Percentiles rank a stretch among this genome's conserved stretches.
Conservation (phyloP, 2,888 invertebrate species). For the Cryptocheilus praepositus region DNA sequence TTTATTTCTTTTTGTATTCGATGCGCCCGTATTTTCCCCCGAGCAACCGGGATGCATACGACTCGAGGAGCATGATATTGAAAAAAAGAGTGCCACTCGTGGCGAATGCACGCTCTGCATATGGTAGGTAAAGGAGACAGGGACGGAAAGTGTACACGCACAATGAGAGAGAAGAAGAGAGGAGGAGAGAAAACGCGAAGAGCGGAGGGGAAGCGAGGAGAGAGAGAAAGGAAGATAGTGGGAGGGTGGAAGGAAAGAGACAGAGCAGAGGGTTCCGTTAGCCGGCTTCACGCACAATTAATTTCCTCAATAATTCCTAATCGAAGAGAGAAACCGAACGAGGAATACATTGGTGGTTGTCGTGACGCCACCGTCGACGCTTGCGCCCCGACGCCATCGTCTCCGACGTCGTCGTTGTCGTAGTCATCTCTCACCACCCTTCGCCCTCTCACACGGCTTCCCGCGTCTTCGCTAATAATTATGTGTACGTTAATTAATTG, state of each 20-base stretch:
- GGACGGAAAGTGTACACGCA: conserved; percentile 2
- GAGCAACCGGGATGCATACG: conserved; percentile 39
- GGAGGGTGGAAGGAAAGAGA: conserved; percentile 16
- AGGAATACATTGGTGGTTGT: no score
- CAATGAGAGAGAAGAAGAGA: neutral
- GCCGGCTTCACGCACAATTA: conserved; percentile 73
- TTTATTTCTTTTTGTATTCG: conserved; percentile 49
- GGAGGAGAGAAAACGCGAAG: conserved; percentile 3
- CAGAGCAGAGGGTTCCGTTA: conserved; percentile 37
- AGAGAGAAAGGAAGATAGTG: conserved; percentile 5
- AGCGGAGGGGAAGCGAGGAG: conserved; percentile 5
- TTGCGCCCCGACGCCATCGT: conserved; percentile 11
- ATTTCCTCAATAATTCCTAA: conserved; percentile 72
- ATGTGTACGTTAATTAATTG: conserved; percentile 73
- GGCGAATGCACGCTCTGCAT: conserved; percentile 6
- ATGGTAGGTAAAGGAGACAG: conserved; percentile 1
- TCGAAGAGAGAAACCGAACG: conserved; percentile 60
- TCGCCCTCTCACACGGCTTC: conserved; percentile 27
- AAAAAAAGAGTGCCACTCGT: conserved; percentile 48
- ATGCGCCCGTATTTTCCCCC: conserved; percentile 45
- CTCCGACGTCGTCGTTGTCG: conserved; percentile 12
- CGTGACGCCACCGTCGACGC: conserved; percentile 20
- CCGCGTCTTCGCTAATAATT: conserved; percentile 71
- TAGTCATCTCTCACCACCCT: conserved; percentile 13
- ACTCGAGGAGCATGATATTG: conserved; percentile 49